Evolutionary conservation across 2,888 invertebrate genomes (phyloP).

Genomic region (Tupiocoris notatus): DNA sequence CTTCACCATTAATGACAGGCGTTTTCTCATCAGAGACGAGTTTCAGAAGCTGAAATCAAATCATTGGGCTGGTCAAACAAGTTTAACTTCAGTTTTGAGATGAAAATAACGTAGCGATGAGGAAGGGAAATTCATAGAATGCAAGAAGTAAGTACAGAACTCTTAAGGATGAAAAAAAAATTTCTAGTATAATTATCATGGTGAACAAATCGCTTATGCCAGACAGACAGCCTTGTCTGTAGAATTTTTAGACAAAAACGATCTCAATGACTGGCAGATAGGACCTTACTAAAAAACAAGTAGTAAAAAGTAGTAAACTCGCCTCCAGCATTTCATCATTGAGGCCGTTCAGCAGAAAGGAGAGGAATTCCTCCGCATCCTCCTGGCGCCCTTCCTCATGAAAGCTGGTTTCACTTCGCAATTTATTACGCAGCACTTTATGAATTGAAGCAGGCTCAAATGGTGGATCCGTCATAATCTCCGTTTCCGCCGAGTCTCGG

Average conservation of each 20-base stretch:
- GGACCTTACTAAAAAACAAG: too few species aligned
- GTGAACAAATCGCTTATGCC: too few species aligned
- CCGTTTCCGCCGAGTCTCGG: constrained; percentile 44
- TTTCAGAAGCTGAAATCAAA: constrained; percentile 35
- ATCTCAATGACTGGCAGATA: too few species aligned
- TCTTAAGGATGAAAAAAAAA: too few species aligned
- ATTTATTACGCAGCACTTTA: constrained; percentile 76
- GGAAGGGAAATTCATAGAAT: too few species aligned
- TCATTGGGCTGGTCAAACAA: too few species aligned
- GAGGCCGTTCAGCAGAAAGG: constrained; percentile 86
- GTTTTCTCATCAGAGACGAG: constrained; percentile 28
- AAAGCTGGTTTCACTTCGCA: constrained; percentile 64
- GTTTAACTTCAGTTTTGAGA: too few species aligned
- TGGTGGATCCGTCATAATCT: constrained; percentile 67
- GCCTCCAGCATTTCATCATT: constrained; percentile 93
- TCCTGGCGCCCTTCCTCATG: constrained; percentile 86
- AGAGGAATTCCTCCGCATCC: constrained; percentile 95
- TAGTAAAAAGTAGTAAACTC: constrained; percentile 39
- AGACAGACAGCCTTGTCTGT: too few species aligned
- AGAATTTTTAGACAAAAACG: too few species aligned
- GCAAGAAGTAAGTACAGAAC: too few species aligned
- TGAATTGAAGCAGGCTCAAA: constrained; percentile 89
- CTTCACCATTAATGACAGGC: constrained; percentile 49
- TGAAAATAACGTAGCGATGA: too few species aligned
- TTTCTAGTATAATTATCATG: too few species aligned